These are phyloP conservation scores for Mobula birostris DNA, from an alignment of 2,113 vertebrate genomes.

Conservation along the genomic window DNA sequence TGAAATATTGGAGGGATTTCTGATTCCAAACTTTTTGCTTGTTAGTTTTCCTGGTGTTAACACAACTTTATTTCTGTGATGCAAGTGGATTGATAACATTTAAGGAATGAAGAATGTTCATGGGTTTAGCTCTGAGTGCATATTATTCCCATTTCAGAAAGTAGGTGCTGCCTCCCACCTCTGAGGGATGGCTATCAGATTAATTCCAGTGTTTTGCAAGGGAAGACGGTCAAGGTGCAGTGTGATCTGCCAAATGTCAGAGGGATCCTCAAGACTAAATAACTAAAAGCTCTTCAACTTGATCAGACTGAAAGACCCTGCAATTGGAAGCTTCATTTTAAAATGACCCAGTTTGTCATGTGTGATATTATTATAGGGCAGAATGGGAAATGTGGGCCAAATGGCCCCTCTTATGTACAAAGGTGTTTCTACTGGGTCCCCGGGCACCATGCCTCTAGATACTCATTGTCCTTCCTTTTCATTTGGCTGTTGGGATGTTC, in stretches of 20 bases:
- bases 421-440: too few relatives aligned
- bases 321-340: not conserved
- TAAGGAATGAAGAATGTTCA: conserved; percentile 13
- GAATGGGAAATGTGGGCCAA: not conserved
- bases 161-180: not conserved
- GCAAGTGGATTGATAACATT: not conserved
- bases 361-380: not conserved
- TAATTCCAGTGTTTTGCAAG: not conserved
- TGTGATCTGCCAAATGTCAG: not conserved
- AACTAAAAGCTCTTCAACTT: not conserved
- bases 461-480: not conserved
- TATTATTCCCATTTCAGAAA: not conserved
- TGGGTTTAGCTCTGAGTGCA: not conserved
- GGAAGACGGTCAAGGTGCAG: not conserved
- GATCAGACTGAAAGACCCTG: not conserved
- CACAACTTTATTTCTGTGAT: not conserved
- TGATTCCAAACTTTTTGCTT: not conserved
- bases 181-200: not conserved
- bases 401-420: not conserved
- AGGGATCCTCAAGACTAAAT: not conserved
- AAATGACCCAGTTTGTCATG: not conserved
- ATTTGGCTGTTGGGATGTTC: not conserved
- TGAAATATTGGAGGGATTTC: not conserved
- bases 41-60: not conserved
- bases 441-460: not conserved